phyloP scores from a whole-genome alignment of 23 tunicate genomes.

The Halocynthia roretzi region DNA sequence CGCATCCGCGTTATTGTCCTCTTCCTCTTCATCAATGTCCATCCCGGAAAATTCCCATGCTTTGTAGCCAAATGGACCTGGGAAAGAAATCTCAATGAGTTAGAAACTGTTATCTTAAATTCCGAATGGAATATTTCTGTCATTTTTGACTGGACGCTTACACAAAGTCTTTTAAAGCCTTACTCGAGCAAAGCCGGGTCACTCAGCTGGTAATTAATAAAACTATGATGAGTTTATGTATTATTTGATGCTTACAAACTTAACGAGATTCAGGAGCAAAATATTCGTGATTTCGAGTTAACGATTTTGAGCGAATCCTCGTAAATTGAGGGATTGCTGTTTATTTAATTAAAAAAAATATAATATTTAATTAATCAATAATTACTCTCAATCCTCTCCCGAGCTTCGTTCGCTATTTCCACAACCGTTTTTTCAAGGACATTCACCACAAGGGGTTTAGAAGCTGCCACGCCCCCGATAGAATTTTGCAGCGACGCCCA shows the following conservation, averaged over 20 bases:
- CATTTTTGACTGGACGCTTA: too few species aligned
- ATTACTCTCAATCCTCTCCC: constrained; percentile 48
- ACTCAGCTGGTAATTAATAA: too few species aligned
- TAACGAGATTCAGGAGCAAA: too few species aligned
- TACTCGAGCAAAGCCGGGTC: too few species aligned
- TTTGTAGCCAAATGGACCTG: constrained; percentile 57
- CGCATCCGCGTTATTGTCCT: constrained; percentile 69
- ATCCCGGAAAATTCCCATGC: constrained; percentile 82
- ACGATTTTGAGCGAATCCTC: too few species aligned
- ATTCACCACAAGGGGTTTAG: constrained; percentile 54
- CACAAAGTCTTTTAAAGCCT: too few species aligned
- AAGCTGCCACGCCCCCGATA: constrained; percentile 46
- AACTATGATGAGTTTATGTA: too few species aligned
- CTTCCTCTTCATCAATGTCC: constrained; percentile 94
- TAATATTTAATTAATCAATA: neutral
- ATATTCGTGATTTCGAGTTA: too few species aligned
- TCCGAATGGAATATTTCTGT: neutral
- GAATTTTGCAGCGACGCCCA: constrained; percentile 60
- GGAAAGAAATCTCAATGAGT: neutral
- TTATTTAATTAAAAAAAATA: neutral
- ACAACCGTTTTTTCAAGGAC: constrained; percentile 17
- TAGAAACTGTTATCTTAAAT: too few species aligned
- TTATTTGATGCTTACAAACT: too few species aligned
- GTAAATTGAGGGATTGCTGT: too few species aligned
- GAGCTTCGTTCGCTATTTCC: constrained; percentile 12